These are phyloP conservation scores for Frankliniella intonsa DNA, from an alignment of 2,888 invertebrate genomes.

Conservation along the genomic window DNA sequence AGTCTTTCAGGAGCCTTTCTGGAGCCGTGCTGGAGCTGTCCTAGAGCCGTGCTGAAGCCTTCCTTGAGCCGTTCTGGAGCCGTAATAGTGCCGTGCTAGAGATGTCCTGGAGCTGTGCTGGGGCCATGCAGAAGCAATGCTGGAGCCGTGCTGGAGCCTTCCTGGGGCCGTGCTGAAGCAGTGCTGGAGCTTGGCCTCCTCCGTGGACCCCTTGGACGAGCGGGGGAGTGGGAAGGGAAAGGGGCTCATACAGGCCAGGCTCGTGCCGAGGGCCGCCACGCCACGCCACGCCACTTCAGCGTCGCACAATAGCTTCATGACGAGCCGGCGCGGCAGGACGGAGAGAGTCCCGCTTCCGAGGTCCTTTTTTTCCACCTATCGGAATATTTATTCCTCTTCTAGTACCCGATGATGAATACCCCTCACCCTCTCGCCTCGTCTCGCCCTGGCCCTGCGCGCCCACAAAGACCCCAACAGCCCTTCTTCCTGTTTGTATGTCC, in stretches of 20 bases:
- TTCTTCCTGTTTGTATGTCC: conserved; percentile 2
- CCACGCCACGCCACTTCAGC: not conserved
- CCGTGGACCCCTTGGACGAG: too few relatives aligned
- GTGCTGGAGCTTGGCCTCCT: too few relatives aligned
- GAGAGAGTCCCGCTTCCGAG: not conserved
- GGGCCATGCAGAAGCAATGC: too few relatives aligned
- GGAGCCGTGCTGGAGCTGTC: too few relatives aligned
- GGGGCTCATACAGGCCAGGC: not conserved
- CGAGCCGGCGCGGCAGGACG: not conserved
- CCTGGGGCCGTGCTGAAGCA: too few relatives aligned
- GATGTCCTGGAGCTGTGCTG: too few relatives aligned
- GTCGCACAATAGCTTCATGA: conserved; percentile 4
- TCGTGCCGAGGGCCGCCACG: not conserved
- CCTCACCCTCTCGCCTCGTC: not conserved
- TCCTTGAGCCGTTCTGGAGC: too few relatives aligned
- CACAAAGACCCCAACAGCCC: not conserved
- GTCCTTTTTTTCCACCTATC: not conserved
- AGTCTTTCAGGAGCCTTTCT: too few relatives aligned
- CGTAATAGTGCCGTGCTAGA: too few relatives aligned
- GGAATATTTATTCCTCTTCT: conserved; percentile 25
- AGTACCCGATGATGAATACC: conserved; percentile 22
- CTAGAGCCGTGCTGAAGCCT: too few relatives aligned
- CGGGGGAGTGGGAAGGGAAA: not conserved
- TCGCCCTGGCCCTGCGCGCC: not conserved
- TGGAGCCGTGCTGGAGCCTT: too few relatives aligned